A percentile compares a stretch with the other conserved stretches of the same genome.
Conservation (phyloP, 2,888 invertebrate genomes). For the Sipha maydis region DNA sequence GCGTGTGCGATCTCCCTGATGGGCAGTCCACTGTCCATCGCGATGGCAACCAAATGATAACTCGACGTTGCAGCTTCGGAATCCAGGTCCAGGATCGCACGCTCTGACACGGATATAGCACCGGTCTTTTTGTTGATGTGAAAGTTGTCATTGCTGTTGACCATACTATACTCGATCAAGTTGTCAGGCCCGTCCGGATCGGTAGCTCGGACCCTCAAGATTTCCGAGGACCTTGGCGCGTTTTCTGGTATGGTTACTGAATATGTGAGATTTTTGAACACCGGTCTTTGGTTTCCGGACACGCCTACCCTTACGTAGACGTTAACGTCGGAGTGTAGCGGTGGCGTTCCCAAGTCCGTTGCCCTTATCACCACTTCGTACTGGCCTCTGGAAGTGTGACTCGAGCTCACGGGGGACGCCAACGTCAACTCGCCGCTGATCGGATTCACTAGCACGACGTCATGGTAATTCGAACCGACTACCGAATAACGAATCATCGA, state of each 20-base stretch:
- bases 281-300: conserved; percentile 82
- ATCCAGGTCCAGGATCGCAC: conserved; percentile 78
- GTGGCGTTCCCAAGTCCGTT: conserved; percentile 76
- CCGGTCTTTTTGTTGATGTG: conserved; percentile 78
- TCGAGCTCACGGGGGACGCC: conserved; percentile 74
- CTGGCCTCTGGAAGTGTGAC: conserved; percentile 80
- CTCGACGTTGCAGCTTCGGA: conserved; percentile 68
- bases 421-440: conserved; percentile 79
- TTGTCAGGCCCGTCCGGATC: conserved; percentile 83
- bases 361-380: conserved; percentile 77
- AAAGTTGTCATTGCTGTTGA: conserved; percentile 82
- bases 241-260: conserved; percentile 78
- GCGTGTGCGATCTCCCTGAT: conserved; percentile 83
- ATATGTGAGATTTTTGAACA: conserved; percentile 77
- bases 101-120: conserved; percentile 77
- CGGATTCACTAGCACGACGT: conserved; percentile 75
- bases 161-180: conserved; percentile 76
- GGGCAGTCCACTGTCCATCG: conserved; percentile 79
- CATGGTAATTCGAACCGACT: conserved; percentile 66
- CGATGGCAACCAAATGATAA: conserved; percentile 78
- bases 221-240: conserved; percentile 75
- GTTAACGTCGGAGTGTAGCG: conserved; percentile 75
- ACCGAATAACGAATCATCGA: conserved; percentile 73
- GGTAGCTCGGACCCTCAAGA: conserved; percentile 78
- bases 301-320: conserved; percentile 80